A percentile compares a stretch with the other conserved stretches of the same genome.
Evolutionary conservation across 2,888 invertebrate genomes (phyloP).

Genomic region (Prenolepis imparis): DNA sequence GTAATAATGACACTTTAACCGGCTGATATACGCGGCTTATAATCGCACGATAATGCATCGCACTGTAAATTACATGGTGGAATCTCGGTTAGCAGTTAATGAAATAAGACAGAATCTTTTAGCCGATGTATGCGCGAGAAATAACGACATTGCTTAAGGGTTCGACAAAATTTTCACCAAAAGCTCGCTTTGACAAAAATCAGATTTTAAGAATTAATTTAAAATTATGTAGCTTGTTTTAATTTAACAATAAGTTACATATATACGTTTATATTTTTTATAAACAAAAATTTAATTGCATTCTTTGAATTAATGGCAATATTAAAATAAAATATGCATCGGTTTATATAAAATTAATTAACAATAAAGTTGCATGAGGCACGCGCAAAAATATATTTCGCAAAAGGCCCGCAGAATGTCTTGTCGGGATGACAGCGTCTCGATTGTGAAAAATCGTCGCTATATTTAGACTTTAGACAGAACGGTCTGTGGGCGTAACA

Average conservation of each 20-base stretch:
- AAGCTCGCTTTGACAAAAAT: background rate
- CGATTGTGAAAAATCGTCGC: conserved; percentile 63
- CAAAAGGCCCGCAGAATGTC: background rate
- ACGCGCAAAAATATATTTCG: background rate
- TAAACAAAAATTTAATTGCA: background rate
- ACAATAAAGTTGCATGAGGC: background rate
- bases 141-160: background rate
- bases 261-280: background rate
- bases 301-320: background rate
- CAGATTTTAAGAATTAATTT: background rate
- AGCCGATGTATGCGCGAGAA: background rate
- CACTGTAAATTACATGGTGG: conserved; percentile 17
- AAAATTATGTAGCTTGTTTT: background rate
- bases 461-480: conserved; percentile 74
- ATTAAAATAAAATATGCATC: background rate
- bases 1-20: conserved; percentile 44
- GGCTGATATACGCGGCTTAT: conserved; percentile 17
- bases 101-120: background rate
- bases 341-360: background rate
- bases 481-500: conserved; percentile 59
- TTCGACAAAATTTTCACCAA: background rate
- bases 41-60: conserved; percentile 34
- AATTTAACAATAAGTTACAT: background rate
- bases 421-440: conserved; percentile 3
- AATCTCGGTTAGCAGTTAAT: conserved; percentile 32